These are phyloP conservation scores for Caenorhabditis tropicalis DNA, from an alignment of 1,140 invertebrate species.

Conservation along the genomic window DNA sequence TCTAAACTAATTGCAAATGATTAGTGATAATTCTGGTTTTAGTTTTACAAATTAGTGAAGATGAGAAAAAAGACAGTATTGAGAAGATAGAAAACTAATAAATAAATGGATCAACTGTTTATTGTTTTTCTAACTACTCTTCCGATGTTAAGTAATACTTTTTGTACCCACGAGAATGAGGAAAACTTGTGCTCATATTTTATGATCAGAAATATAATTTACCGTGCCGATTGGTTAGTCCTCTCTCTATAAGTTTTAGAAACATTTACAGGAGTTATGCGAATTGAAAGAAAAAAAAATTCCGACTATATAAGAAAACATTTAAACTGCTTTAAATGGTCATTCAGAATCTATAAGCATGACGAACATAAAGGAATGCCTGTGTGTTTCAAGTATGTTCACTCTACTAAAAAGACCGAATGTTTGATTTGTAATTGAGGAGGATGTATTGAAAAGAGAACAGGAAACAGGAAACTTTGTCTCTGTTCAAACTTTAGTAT, in stretches of 20 bases:
- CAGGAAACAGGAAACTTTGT: neutral
- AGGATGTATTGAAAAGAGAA: neutral
- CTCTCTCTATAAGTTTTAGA: too few species aligned
- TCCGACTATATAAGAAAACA: too few species aligned
- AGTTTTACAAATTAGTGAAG: neutral
- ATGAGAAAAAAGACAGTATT: neutral
- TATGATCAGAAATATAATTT: too few species aligned
- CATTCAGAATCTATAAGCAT: neutral
- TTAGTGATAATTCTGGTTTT: slow-evolving; percentile 43
- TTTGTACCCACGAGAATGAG: too few species aligned
- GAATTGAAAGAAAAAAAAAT: too few species aligned
- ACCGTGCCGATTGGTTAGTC: too few species aligned
- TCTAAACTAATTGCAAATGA: slow-evolving; percentile 13
- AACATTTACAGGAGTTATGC: too few species aligned
- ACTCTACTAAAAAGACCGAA: neutral
- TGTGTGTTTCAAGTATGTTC: slow-evolving; percentile 33
- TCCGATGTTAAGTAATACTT: too few species aligned
- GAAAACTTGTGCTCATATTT: too few species aligned
- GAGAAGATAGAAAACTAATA: neutral
- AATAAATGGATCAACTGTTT: too few species aligned
- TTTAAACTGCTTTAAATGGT: too few species aligned
- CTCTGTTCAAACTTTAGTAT: neutral
- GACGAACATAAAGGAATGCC: neutral
- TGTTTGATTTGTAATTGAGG: slow-evolving; percentile 43
- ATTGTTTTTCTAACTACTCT: too few species aligned